Percentiles rank a stretch among this genome's conserved stretches.
Evolutionary conservation across 2,888 invertebrate species (phyloP).

Genomic region (Corythucha ciliata): DNA sequence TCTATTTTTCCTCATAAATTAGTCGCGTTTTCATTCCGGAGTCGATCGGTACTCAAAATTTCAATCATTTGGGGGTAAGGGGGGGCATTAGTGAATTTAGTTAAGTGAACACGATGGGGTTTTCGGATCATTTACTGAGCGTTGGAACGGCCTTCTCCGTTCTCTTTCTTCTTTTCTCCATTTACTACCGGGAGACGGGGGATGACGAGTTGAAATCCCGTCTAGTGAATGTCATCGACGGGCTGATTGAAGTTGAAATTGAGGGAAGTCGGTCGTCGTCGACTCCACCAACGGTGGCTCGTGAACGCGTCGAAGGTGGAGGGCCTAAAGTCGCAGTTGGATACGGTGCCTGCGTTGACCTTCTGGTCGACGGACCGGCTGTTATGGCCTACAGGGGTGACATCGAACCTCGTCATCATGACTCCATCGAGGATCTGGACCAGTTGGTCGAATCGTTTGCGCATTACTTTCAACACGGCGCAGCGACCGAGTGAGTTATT

Average conservation of each 20-base stretch:
- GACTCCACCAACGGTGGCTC: no score
- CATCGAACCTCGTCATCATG: conserved; percentile 53
- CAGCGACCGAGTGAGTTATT: conserved; percentile 70
- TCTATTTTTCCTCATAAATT: no score
- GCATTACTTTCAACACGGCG: conserved; percentile 74
- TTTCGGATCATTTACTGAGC: conserved; percentile 29
- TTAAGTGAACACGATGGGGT: no score
- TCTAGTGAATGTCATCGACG: conserved; percentile 41
- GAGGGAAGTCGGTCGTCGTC: no score
- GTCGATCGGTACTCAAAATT: no score
- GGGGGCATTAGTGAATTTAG: no score
- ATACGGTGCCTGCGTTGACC: conserved; percentile 73
- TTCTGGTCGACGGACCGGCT: conserved; percentile 60
- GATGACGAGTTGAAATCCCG: conserved; percentile 40
- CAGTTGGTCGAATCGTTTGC: conserved; percentile 65
- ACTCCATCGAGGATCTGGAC: conserved; percentile 54
- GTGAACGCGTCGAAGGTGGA: no score
- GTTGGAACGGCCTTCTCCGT: conserved; percentile 41
- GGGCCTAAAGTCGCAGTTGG: conserved; percentile 68
- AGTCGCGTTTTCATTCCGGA: no score
- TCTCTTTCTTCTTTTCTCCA: conserved; percentile 40
- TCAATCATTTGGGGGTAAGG: no score
- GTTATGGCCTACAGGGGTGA: conserved; percentile 51
- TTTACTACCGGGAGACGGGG: conserved; percentile 40
- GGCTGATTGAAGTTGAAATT: conserved; percentile 43